A percentile compares a stretch with the other conserved stretches of the same genome.
Conservation (phyloP, 2,113 vertebrate genomes). For the Erythrolamprus reginae region DNA sequence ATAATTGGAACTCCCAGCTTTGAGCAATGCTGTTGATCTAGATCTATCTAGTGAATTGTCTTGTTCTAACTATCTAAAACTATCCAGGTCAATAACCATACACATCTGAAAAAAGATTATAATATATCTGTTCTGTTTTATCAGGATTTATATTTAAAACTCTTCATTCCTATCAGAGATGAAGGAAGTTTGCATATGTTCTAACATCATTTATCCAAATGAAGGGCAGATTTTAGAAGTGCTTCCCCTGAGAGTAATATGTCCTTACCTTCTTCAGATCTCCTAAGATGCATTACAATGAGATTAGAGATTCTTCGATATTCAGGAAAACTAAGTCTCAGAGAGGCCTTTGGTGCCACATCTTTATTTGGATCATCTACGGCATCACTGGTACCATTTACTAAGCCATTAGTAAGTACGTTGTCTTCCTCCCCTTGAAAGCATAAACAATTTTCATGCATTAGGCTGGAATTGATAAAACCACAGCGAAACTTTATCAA, state of each 20-base stretch:
- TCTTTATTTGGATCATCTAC: slow-evolving; percentile 67
- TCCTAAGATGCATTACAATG: slow-evolving; percentile 89
- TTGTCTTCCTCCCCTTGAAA: slow-evolving; percentile 70
- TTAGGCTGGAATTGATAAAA: not conserved
- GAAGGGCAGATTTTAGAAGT: not conserved
- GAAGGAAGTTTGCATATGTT: not conserved
- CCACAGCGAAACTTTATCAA: not conserved
- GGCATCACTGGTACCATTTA: slow-evolving; percentile 67
- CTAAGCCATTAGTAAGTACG: slow-evolving; percentile 69
- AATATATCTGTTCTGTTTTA: not conserved
- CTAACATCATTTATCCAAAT: not conserved
- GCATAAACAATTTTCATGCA: not conserved
- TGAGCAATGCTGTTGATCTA: not conserved
- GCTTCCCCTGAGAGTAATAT: not conserved
- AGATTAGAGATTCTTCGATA: slow-evolving; percentile 94
- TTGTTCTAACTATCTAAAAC: not conserved
- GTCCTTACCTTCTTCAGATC: slow-evolving; percentile 83
- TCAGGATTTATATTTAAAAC: not conserved
- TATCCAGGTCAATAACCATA: not conserved
- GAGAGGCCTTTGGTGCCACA: slow-evolving; percentile 70
- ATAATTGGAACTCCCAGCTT: not conserved
- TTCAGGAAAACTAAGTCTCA: slow-evolving; percentile 86
- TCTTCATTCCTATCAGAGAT: not conserved
- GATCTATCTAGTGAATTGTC: not conserved
- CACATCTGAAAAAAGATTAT: not conserved